A percentile compares a stretch with the other conserved stretches of the same genome.
Conservation (phyloP, 2,797 vertebrate species). For the Sebastolobus alascanus region DNA sequence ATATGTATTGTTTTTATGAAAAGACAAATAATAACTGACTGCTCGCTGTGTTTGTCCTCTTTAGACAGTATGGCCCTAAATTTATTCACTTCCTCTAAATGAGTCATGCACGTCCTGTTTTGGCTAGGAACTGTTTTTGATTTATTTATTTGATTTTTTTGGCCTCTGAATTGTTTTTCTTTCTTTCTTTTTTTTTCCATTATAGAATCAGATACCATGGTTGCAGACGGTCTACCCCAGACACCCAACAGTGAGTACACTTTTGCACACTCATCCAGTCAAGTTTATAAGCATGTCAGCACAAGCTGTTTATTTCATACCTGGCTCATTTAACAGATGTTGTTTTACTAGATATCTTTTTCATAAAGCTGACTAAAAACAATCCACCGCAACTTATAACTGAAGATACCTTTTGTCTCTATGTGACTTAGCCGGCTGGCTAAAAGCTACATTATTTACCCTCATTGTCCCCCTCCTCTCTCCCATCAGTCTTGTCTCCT, state of each 20-base stretch:
- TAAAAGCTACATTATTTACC: constrained; percentile 5
- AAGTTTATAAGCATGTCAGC: constrained; percentile 31
- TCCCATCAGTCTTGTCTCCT: constrained; percentile 18
- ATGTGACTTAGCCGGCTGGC: not conserved
- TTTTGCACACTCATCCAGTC: constrained; percentile 4
- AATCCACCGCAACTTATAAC: not conserved
- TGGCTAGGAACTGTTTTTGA: constrained; percentile 28
- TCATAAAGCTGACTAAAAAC: not conserved
- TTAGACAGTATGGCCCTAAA: constrained; percentile 17
- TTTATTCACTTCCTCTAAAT: constrained; percentile 40
- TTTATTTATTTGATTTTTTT: constrained; percentile 8
- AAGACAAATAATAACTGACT: constrained; percentile 16
- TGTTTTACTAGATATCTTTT: constrained; percentile 4
- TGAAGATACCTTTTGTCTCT: not conserved
- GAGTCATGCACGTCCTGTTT: constrained; percentile 36
- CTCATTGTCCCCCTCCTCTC: constrained; percentile 4
- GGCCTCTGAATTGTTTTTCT: constrained; percentile 13
- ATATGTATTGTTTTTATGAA: constrained; percentile 18
- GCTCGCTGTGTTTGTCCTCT: constrained; percentile 24
- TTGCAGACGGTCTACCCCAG: constrained; percentile 90
- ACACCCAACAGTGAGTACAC: constrained; percentile 92
- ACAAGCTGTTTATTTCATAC: constrained; percentile 34
- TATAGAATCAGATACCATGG: constrained; percentile 92
- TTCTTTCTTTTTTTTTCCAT: constrained; percentile 18
- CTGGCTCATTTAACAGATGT: constrained; percentile 24